Evolutionary conservation across 2,113 vertebrate species (phyloP).

Genomic region (Scartelaos histophorus): DNA sequence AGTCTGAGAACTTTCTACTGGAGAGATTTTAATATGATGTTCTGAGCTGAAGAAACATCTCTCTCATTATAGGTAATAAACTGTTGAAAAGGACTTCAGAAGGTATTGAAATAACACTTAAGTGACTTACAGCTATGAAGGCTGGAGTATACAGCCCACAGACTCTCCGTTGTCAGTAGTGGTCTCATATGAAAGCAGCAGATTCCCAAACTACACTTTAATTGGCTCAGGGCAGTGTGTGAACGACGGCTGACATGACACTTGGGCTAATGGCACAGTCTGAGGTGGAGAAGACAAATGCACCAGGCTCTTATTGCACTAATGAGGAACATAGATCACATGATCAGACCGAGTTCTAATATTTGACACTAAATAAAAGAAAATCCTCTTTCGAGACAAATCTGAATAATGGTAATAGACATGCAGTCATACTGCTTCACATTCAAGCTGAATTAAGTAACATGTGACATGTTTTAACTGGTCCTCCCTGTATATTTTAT

Average conservation of each 20-base stretch:
- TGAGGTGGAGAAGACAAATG: constrained; percentile 28
- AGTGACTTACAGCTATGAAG: constrained; percentile 14
- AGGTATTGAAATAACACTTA: neutral
- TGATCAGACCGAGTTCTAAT: neutral
- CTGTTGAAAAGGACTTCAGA: neutral
- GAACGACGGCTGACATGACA: constrained; percentile 47
- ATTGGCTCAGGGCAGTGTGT: constrained; percentile 47
- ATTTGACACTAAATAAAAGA: neutral
- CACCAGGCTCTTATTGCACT: constrained; percentile 20
- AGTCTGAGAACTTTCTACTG: neutral
- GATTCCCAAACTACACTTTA: constrained; percentile 47
- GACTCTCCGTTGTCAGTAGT: constrained; percentile 5
- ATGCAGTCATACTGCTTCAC: too few relatives aligned
- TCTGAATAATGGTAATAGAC: neutral
- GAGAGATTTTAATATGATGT: neutral
- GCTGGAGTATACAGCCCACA: constrained; percentile 19
- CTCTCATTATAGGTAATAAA: neutral
- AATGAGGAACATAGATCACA: constrained; percentile 53
- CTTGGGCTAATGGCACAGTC: constrained; percentile 55
- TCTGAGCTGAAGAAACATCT: neutral
- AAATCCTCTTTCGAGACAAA: neutral
- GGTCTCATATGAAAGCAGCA: constrained; percentile 5
- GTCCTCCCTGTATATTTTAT: too few relatives aligned
- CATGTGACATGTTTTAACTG: too few relatives aligned
- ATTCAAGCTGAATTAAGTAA: too few relatives aligned